Evolutionary conservation across 92 coral and sea anemone genomes (phyloP), one percentile per base, ranked within the genome.

Genomic region (Porites cylindrica): DNA sequence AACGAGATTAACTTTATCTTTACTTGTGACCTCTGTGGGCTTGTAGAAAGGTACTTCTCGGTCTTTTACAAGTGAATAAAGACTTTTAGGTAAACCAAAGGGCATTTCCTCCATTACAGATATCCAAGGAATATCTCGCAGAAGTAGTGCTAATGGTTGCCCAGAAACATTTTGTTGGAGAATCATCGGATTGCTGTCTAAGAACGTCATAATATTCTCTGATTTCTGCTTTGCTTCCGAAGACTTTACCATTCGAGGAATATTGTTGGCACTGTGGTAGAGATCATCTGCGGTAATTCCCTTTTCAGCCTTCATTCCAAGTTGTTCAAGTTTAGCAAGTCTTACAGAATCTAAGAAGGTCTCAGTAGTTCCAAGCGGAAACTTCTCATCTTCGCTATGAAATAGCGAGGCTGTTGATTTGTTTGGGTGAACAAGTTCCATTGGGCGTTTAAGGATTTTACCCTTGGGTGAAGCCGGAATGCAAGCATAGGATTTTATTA

Each of bases 391-490:
- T 8, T 82, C 94, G 9, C 88, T 82, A 18, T 61, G 73, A 69
- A 80, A 96, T 79, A 96, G 88, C 12, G 79, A 68, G 23, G 90
- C 92, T 1, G 88, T 89, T 47, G 65, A 79, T 43, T 86, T 93
- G 20, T 29, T 6, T 10, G 98, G 97, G 78, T 91, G 73, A 62
- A 96, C 82, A 17, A 96, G 92, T 11, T 92, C 91, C 1, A 50
- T 23, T 9, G 98, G 98, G 6, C 70, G 51, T 59, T 85, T 93
- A 9, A 96, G 91, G 9, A 6, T 75, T 13, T 53, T 69, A 29
- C 98, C 98, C 53, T 75, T 53, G 5, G 98, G 94, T 24, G 98
- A 68, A 72, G 82, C 75, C 21, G 98, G 96, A 69, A 96, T 92
- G 52, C 98, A 96, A 13, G 85, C 85, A 61, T 67, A 53, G 1